These are phyloP conservation scores for Lepus americanus DNA, from an alignment of 2,113 vertebrate species.

Conservation along the genomic window DNA sequence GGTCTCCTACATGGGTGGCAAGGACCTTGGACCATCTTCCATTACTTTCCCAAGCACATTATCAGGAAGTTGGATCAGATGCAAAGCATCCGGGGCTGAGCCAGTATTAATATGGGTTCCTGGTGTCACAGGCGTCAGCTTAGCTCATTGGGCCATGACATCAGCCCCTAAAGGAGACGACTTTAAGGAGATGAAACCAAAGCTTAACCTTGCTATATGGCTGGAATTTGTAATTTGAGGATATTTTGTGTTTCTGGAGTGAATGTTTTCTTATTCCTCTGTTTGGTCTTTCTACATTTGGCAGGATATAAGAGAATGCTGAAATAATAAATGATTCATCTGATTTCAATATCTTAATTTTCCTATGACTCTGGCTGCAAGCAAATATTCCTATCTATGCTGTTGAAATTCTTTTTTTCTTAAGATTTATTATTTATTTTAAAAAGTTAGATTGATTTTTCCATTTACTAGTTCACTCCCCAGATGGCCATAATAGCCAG, in stretches of 20 bases:
- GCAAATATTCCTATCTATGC: neutral
- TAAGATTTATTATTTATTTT: too few relatives aligned
- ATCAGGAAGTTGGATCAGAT: too few relatives aligned
- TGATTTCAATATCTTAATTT: slow-evolving; percentile 30
- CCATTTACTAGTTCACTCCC: too few relatives aligned
- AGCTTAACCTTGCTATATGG: neutral
- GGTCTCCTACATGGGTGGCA: too few relatives aligned
- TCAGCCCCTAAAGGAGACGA: neutral
- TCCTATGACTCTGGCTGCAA: neutral
- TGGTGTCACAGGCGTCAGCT: too few relatives aligned
- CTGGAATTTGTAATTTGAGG: neutral
- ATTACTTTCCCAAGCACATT: too few relatives aligned
- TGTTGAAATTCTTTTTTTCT: neutral
- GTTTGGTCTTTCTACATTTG: neutral
- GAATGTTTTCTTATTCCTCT: neutral
- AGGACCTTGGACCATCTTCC: too few relatives aligned
- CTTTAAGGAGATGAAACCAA: neutral
- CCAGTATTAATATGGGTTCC: too few relatives aligned
- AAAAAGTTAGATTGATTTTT: too few relatives aligned
- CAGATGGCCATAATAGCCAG: too few relatives aligned
- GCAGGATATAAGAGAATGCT: slow-evolving; percentile 32
- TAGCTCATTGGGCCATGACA: too few relatives aligned
- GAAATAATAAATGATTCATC: neutral
- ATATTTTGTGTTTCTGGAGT: slow-evolving; percentile 35
- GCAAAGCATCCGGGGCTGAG: too few relatives aligned